phyloP scores from a whole-genome alignment of 2,888 invertebrate genomes.

The Amitus sp. region DNA sequence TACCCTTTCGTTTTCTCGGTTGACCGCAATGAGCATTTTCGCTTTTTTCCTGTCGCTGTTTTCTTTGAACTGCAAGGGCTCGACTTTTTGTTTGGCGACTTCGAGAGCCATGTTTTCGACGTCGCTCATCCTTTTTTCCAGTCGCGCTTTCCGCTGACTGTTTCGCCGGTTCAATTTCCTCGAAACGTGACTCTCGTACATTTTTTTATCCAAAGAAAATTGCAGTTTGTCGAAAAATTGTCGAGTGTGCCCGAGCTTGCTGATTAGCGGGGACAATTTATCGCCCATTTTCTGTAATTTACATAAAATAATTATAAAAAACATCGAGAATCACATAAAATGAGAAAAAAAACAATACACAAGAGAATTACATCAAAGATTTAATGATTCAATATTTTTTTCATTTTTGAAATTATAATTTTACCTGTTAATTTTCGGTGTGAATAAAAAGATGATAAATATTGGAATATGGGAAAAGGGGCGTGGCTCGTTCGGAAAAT shows the following conservation, averaged over 20 bases:
- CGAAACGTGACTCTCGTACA: constrained; percentile 61
- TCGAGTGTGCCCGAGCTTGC: constrained; percentile 53
- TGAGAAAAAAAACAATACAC: no score
- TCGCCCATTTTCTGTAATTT: constrained; percentile 51
- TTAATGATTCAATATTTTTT: no score
- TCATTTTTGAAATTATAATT: no score
- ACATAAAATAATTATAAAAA: no score
- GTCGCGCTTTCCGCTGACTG: constrained; percentile 70
- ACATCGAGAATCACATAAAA: no score
- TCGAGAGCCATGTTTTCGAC: constrained; percentile 66
- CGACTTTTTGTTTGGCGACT: constrained; percentile 63
- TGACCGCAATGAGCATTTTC: constrained; percentile 53
- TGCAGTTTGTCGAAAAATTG: constrained; percentile 55
- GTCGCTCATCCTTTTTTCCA: constrained; percentile 68
- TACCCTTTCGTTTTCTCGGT: constrained; percentile 58
- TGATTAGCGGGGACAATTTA: constrained; percentile 50
- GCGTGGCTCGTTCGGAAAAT: no score
- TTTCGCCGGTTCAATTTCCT: constrained; percentile 69
- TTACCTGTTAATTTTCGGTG: no score
- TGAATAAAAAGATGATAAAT: no score
- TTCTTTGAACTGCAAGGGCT: constrained; percentile 56
- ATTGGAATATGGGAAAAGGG: no score
- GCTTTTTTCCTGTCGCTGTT: constrained; percentile 53
- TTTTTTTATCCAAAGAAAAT: constrained; percentile 60
- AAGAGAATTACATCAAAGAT: no score